These are phyloP conservation scores for Hydrotaea diabolus DNA, from an alignment of 2,888 invertebrate species.

Conservation along the genomic window DNA sequence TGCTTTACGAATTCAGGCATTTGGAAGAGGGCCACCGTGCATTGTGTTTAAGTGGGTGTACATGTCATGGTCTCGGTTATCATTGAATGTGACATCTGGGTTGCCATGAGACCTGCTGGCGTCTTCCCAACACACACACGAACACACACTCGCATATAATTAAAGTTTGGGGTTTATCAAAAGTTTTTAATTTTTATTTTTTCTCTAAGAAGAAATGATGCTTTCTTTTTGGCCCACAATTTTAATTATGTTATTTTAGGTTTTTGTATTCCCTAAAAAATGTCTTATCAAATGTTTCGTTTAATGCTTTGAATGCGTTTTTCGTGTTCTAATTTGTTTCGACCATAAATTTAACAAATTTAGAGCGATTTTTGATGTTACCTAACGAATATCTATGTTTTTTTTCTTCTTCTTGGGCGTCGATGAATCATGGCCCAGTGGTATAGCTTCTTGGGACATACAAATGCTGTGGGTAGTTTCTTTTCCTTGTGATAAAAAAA, in stretches of 20 bases:
- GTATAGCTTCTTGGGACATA: neutral
- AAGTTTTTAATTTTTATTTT: neutral
- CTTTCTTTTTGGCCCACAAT: neutral
- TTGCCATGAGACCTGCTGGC: slow-evolving; percentile 49
- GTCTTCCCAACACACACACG: neutral
- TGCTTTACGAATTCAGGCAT: neutral
- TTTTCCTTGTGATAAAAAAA: neutral
- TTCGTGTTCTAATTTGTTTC: slow-evolving; percentile 43
- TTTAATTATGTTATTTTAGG: neutral
- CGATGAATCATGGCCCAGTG: slow-evolving; percentile 1
- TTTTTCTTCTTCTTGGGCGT: neutral
- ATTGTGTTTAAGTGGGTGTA: slow-evolving; percentile 21
- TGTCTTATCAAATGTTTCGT: slow-evolving; percentile 29
- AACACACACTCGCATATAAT: neutral
- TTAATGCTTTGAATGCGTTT: slow-evolving; percentile 55
- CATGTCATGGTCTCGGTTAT: slow-evolving; percentile 33
- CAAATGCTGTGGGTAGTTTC: neutral
- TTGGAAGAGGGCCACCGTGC: neutral
- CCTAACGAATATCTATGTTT: neutral
- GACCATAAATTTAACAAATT: slow-evolving; percentile 46
- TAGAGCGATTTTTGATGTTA: slow-evolving; percentile 2
- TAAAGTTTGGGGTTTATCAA: too few species aligned
- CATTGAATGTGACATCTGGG: slow-evolving; percentile 63
- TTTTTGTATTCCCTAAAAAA: slow-evolving; percentile 35
- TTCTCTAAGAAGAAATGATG: neutral